These are phyloP conservation scores for Acropora yongei DNA, from an alignment of 64 coral and sea anemone genomes.

Conservation along the genomic window DNA sequence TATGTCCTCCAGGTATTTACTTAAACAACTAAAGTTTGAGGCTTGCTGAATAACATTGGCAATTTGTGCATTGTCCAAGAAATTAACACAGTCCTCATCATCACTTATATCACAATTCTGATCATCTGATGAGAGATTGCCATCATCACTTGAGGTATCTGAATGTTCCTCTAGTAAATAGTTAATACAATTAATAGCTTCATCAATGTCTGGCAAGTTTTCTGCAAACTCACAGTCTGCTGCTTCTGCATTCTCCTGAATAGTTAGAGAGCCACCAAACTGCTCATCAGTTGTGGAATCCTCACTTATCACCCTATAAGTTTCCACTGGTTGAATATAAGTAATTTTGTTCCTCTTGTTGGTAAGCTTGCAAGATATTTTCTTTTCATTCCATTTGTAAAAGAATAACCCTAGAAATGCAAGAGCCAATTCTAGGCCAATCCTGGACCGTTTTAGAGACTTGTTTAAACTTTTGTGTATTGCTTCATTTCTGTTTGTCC, in stretches of 20 bases:
- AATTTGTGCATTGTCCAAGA: slow-evolving; percentile 24
- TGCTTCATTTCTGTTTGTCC: slow-evolving; percentile 76
- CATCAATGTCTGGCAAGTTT: slow-evolving; percentile 51
- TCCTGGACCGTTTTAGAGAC: slow-evolving; percentile 53
- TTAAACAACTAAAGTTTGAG: slow-evolving; percentile 55
- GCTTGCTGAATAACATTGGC: slow-evolving; percentile 41
- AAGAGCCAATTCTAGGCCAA: slow-evolving; percentile 64
- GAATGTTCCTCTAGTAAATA: slow-evolving; percentile 45
- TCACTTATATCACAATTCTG: slow-evolving; percentile 1
- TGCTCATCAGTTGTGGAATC: slow-evolving; percentile 29
- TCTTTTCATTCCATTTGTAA: slow-evolving; percentile 78
- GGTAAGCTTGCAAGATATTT: slow-evolving; percentile 20
- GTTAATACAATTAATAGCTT: slow-evolving; percentile 59
- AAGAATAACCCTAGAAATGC: slow-evolving; percentile 61
- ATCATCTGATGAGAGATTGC: slow-evolving; percentile 2
- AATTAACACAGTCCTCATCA: slow-evolving; percentile 20
- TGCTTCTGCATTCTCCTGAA: neutral
- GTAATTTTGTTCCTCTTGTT: neutral
- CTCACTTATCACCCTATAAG: neutral
- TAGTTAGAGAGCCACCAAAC: slow-evolving; percentile 47
- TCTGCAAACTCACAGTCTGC: slow-evolving; percentile 50
- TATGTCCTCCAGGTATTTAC: slow-evolving; percentile 24
- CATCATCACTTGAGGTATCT: slow-evolving; percentile 44
- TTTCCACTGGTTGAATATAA: slow-evolving; percentile 22
- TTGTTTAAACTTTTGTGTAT: slow-evolving; percentile 81